Evolutionary conservation across 2,113 vertebrate species (phyloP), one percentile per base, ranked within the genome.

Genomic region (Galbula dea): DNA sequence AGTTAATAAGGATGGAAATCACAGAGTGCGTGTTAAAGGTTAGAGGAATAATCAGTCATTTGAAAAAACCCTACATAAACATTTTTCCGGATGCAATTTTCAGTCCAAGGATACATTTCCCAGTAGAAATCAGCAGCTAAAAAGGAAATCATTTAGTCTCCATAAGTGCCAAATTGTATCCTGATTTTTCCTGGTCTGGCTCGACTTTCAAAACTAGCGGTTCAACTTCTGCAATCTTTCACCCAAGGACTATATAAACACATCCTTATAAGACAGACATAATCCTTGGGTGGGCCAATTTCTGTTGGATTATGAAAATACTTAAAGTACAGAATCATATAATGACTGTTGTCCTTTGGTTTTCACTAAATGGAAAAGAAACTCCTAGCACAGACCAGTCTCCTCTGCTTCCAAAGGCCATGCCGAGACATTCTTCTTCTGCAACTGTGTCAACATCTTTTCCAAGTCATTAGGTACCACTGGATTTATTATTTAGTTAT

Each of bases 161-260:
- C 98, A 98, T 99, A 99, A 99, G 99, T 99, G 99, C 99, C 99
- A 99, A 99, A 99, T 99, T 99, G 99, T 99, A 99, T 99, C 99
- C 99, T 99, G 99, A 99, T 99, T 99, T 98, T 99, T 99, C 98
- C 98, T 98, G 98, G 98, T 98, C 98, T 98, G 98, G 98, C 98
- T 98, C 98, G 98, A 98, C 98, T 98, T 99, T 98, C 97, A 97
- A 98, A 98, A 98, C 98, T 98, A 98, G 98, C 97, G 98, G 98
- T 99, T 98, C 97, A 98, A 98, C 98, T 98, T 98, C 98, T 99
- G 98, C 98, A 98, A 97, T 98, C 98, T 98, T 98, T 98, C 98
- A 98, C 98, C 98, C 98, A 97, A 96, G 97, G 98, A 98, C 98
- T 98, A 97, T 98, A 98, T 98, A 98, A 98, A 98, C 98, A 98